Percentiles rank a stretch among this genome's conserved stretches.
Evolutionary conservation across 1,140 invertebrate genomes (phyloP).

Genomic region (Agrilus planipennis): DNA sequence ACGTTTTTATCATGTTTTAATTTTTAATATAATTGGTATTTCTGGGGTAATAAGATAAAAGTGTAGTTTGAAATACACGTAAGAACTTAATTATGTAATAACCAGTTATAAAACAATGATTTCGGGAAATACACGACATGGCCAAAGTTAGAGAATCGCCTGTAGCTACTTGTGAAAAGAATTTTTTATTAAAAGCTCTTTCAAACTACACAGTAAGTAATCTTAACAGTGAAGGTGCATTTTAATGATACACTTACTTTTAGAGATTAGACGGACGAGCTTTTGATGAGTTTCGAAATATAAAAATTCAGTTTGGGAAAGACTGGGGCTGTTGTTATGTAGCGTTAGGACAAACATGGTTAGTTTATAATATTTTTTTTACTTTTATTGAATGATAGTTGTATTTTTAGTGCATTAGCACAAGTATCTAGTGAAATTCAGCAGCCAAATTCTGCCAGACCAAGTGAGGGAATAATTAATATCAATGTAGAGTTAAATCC

Average conservation of each 20-base stretch:
- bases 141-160: conserved; percentile 26
- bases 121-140: conserved; percentile 22
- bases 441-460: conserved; percentile 66
- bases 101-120: no score
- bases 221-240: conserved; percentile 10
- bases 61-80: no score
- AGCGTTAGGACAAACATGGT: conserved; percentile 51
- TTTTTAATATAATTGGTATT: not conserved
- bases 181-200: conserved; percentile 49
- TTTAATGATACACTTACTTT: conserved; percentile 28
- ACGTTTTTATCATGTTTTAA: not conserved
- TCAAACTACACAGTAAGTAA: conserved; percentile 45
- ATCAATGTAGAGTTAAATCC: conserved; percentile 80
- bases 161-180: conserved; percentile 57
- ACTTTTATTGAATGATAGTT: not conserved
- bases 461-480: conserved; percentile 78
- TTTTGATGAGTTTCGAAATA: conserved; percentile 60
- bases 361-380: conserved; percentile 19
- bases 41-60: no score
- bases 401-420: conserved; percentile 62
- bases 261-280: conserved; percentile 75
- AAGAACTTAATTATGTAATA: no score
- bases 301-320: conserved; percentile 68
- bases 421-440: conserved; percentile 81
- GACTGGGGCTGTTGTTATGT: conserved; percentile 70